Percentiles rank a stretch among this genome's conserved stretches.
Conservation (phyloP, 1,140 invertebrate genomes). For the Ceratina australensis region DNA sequence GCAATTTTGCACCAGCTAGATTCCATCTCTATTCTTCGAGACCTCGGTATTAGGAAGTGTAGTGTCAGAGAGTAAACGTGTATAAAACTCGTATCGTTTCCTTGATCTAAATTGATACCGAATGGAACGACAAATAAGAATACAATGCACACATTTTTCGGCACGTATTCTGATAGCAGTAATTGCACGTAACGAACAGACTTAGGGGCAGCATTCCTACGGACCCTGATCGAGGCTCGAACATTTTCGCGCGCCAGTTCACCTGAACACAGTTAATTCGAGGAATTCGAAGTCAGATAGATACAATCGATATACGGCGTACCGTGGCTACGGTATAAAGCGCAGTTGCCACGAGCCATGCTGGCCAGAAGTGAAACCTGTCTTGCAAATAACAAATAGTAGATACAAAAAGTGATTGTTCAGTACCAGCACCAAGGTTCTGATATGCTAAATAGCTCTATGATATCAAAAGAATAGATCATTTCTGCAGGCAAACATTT, state of each 20-base stretch:
- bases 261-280: constrained; percentile 41
- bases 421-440: neutral
- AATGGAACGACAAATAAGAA: no score
- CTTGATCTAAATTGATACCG: no score
- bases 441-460: neutral
- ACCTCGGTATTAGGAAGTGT: no score
- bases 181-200: constrained; percentile 43
- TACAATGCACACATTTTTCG: no score
- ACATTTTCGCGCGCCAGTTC: constrained; percentile 40
- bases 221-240: constrained; percentile 32
- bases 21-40: no score
- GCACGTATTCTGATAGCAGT: constrained; percentile 21
- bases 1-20: no score
- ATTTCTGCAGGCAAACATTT: no score
- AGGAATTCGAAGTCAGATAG: constrained; percentile 32
- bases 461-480: neutral
- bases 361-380: neutral
- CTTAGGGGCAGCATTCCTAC: constrained; percentile 40
- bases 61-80: no score
- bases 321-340: neutral
- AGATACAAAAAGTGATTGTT: constrained; percentile 11
- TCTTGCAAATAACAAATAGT: constrained; percentile 12
- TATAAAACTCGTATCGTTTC: no score
- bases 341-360: constrained; percentile 3
- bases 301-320: constrained; percentile 36